Evolutionary conservation across 2,797 vertebrate genomes (phyloP), one percentile per base, ranked within the genome.

Genomic region (Gallirallus australis): DNA sequence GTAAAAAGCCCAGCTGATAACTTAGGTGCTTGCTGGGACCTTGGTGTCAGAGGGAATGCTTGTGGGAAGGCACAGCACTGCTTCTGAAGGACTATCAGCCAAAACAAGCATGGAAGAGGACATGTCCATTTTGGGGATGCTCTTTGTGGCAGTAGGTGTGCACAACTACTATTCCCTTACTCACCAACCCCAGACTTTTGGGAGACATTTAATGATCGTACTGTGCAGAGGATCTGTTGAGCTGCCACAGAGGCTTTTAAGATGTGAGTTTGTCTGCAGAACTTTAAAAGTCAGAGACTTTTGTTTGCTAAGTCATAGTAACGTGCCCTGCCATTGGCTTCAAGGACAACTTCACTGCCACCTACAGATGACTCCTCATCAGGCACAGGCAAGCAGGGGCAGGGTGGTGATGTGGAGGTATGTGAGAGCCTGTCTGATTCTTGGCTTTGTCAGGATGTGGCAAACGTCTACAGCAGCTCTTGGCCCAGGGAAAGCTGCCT

Each of bases 311-410:
- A 15, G 39, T 28, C 33, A 17, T 11, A 39, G 9, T 15, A 1
- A 39, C 7, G 25, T 16, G 3, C 31, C 7, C 40, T 33, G 47
- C 33, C 33, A 31, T 60, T 9, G 47, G 30, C 28, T n/a, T 39
- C 14, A 13, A n/a, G 61, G 54, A 23, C 52, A 33, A 3, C 27
- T 4, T 21, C 19, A 2, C 12, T 1, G 31, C 48, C 11, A 1
- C 5, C 3, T 28, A 15, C 25, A 35, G 59, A 8, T 25, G 54
- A 7, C 28, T 40, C 28, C 33, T 17, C 20, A 17, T 11, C 30
- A 12, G 28, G 50, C 8, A 7, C 3, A 0, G 0, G 5, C 0
- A 3, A 20, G 35, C 0, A 1, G 33, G 35, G 24, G 37, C 37
- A 37, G 37, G 37, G 19, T 17, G 17, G 57, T 0, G 9, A 28